Evolutionary conservation across 2,797 vertebrate species (phyloP).

Genomic region (Microctenopoma stevenorrisi): DNA sequence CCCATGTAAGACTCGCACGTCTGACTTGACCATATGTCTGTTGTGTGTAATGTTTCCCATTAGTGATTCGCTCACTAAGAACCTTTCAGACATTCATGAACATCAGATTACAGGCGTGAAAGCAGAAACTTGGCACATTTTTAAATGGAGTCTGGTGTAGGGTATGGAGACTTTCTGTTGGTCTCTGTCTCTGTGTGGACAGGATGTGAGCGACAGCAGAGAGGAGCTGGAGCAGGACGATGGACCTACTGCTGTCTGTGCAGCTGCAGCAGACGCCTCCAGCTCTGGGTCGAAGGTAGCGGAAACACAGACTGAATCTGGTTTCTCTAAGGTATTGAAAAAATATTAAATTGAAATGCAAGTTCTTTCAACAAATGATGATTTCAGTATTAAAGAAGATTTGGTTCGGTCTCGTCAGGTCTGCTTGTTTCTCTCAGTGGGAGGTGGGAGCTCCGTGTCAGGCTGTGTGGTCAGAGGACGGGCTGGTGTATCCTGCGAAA

Average conservation of each 20-base stretch:
- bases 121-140: neutral
- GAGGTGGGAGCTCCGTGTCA: constrained; percentile 58
- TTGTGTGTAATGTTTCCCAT: too few relatives aligned
- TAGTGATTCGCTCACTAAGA: too few relatives aligned
- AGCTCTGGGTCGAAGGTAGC: constrained; percentile 8
- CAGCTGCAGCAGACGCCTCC: neutral
- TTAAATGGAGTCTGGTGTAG: neutral
- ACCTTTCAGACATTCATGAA: too few relatives aligned
- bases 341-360: neutral
- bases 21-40: too few relatives aligned
- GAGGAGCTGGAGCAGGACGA: neutral
- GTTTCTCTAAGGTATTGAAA: too few relatives aligned
- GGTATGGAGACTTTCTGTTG: too few relatives aligned
- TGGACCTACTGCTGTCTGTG: neutral
- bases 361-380: neutral
- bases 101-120: too few relatives aligned
- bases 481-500: constrained; percentile 57
- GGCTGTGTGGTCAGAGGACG: constrained; percentile 66
- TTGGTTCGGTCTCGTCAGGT: too few relatives aligned
- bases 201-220: neutral
- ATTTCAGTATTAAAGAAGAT: too few relatives aligned
- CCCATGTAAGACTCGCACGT: too few relatives aligned
- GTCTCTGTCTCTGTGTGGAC: neutral
- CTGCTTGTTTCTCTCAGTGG: constrained; percentile 50
- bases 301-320: neutral